Percentiles rank a stretch among this genome's conserved stretches.
phyloP scores from a whole-genome alignment of 1,140 invertebrate genomes.

The Melanaphis sacchari region DNA sequence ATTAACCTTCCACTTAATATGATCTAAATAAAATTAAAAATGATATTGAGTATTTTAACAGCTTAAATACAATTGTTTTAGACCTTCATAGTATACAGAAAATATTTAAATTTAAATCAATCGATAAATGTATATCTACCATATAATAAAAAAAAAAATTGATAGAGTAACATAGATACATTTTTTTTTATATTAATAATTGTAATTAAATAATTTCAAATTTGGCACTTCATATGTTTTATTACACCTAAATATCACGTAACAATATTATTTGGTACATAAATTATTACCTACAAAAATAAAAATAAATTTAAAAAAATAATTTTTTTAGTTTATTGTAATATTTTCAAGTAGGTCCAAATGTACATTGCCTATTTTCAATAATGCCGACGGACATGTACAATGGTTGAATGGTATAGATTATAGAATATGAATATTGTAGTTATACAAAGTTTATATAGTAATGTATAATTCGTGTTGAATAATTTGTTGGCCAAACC shows the following conservation, averaged over 20 bases:
- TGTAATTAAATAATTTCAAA: background rate
- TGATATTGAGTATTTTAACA: background rate
- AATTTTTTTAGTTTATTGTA: background rate
- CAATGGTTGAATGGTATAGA: background rate
- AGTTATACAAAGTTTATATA: constrained; percentile 15
- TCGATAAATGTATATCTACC: background rate
- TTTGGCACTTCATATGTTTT: no score
- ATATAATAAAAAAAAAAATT: background rate
- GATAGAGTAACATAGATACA: background rate
- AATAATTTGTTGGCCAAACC: background rate
- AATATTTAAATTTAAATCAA: background rate
- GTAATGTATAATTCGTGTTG: constrained; percentile 21
- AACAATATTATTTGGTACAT: background rate
- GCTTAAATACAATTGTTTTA: background rate
- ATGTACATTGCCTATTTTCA: background rate
- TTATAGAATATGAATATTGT: background rate
- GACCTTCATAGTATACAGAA: background rate
- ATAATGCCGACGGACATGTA: background rate
- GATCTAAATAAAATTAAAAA: background rate
- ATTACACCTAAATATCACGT: background rate
- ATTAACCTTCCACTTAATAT: background rate
- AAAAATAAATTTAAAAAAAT: background rate
- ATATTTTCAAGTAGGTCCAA: background rate
- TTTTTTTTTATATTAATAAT: background rate
- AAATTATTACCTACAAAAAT: background rate